These are phyloP conservation scores for Lamellibrachia columna DNA, from an alignment of 2,888 invertebrate genomes.

Conservation along the genomic window DNA sequence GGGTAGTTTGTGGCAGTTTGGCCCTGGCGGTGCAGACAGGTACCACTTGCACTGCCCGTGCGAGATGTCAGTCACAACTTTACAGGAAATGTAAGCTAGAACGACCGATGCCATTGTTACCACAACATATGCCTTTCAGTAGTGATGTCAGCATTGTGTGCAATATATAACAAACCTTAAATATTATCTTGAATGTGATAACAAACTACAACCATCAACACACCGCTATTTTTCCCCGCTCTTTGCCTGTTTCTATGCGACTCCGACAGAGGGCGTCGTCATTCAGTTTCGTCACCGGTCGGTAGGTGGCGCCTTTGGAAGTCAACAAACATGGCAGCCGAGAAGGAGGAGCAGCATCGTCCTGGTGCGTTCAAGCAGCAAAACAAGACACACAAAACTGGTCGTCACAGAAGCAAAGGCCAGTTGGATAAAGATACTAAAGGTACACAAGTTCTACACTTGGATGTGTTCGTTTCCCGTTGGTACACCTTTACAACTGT, in stretches of 20 bases:
- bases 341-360: conserved; percentile 72
- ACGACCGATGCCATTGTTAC: neutral
- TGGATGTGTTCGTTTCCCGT: conserved; percentile 34
- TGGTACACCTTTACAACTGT: neutral
- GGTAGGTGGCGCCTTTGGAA: neutral
- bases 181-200: neutral
- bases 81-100: neutral
- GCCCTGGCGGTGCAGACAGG: neutral
- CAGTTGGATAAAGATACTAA: conserved; percentile 79
- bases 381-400: conserved; percentile 93
- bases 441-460: conserved; percentile 71
- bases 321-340: conserved; percentile 34
- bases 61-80: neutral
- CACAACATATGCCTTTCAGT: neutral
- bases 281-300: neutral
- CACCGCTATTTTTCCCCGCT: neutral
- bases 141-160: neutral
- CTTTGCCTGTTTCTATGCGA: neutral
- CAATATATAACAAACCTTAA: neutral
- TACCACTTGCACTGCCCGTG: neutral
- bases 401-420: conserved; percentile 90
- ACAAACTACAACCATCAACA: neutral
- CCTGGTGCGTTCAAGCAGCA: conserved; percentile 89
- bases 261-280: neutral
- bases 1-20: neutral